These are phyloP conservation scores for Periophthalmus magnuspinnatus DNA, from an alignment of 2,797 vertebrate genomes.

Conservation along the genomic window DNA sequence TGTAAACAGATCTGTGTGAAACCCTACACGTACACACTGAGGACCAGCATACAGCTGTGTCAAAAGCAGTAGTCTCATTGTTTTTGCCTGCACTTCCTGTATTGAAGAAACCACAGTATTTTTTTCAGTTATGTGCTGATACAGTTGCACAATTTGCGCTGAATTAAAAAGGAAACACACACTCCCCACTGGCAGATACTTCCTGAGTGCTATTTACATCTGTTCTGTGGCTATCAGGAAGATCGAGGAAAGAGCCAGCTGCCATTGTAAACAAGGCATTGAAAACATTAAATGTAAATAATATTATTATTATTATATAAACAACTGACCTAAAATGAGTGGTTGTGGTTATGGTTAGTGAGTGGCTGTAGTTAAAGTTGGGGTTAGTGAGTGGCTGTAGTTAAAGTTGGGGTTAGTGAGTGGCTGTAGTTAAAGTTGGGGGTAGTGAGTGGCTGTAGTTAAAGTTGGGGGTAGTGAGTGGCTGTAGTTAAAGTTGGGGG, in stretches of 20 bases:
- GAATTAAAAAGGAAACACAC: constrained; percentile 38
- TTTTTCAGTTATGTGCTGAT: constrained; percentile 51
- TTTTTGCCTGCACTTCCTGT: constrained; percentile 27
- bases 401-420: too few relatives aligned
- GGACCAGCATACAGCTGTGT: background rate
- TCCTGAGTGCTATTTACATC: constrained; percentile 70
- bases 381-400: constrained; percentile 2
- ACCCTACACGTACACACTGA: too few relatives aligned
- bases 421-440: too few relatives aligned
- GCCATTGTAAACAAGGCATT: constrained; percentile 53
- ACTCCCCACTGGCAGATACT: constrained; percentile 49
- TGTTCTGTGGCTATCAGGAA: constrained; percentile 50
- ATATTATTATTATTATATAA: background rate
- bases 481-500: too few relatives aligned
- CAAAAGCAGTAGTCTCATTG: background rate
- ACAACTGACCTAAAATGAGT: background rate
- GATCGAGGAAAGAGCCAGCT: constrained; percentile 24
- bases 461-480: too few relatives aligned
- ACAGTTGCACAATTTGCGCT: constrained; percentile 45
- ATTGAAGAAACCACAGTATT: constrained; percentile 45
- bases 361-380: background rate
- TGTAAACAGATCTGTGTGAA: too few relatives aligned
- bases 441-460: too few relatives aligned
- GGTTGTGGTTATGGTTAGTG: background rate
- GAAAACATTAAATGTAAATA: too few relatives aligned